Conservation (phyloP, 2,113 vertebrate species). For the Erythrocercus mccallii region DNA sequence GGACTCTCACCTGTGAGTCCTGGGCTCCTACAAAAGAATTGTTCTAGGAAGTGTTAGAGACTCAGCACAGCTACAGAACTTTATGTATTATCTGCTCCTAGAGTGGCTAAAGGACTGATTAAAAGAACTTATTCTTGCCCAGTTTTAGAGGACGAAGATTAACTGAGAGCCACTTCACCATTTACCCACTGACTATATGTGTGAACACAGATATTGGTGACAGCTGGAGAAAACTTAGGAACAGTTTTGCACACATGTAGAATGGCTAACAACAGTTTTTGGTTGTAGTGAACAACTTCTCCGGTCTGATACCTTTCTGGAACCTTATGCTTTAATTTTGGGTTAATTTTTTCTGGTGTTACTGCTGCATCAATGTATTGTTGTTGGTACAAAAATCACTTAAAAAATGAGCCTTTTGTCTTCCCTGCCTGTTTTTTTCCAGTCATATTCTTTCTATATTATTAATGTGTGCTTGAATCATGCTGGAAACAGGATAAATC, state of each 20-base stretch:
- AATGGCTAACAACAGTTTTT: background rate
- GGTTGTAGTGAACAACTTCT: background rate
- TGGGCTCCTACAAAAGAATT: background rate
- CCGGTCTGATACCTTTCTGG: background rate
- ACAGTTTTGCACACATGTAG: background rate
- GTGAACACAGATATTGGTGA: background rate
- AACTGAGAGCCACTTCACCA: background rate
- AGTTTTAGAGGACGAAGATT: background rate
- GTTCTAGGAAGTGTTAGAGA: background rate
- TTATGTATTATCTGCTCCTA: background rate
- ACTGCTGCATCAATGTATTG: background rate
- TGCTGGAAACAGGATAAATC: background rate
- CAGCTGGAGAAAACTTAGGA: background rate
- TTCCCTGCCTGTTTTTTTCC: background rate
- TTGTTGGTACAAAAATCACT: background rate
- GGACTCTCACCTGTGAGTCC: background rate
- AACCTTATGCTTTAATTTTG: background rate
- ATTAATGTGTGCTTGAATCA: background rate
- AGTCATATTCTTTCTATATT: background rate
- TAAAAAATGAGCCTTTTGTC: background rate
- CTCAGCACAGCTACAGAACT: background rate
- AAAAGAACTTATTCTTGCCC: background rate
- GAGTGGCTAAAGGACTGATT: background rate
- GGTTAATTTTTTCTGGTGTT: background rate
- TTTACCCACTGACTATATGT: rapidly evolving